Conservation (phyloP, 2,797 vertebrate genomes). For the Hafferia zeledoni region DNA sequence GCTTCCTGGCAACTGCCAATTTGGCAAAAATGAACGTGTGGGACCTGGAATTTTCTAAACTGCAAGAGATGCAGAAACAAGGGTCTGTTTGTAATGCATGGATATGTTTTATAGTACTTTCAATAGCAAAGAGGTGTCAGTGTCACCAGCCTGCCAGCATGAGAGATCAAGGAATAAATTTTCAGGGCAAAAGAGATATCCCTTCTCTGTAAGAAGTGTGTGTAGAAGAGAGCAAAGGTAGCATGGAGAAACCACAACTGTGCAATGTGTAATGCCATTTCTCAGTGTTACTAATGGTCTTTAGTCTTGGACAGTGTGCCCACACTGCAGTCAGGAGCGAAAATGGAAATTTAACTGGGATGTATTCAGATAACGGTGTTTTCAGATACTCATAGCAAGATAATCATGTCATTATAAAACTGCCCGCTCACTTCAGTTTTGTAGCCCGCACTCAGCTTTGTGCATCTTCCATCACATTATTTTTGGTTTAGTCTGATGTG, state of each 20-base stretch:
- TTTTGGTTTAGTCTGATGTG: not conserved
- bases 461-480: not conserved
- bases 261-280: not conserved
- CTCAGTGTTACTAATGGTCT: not conserved
- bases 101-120: conserved; percentile 33
- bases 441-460: not conserved
- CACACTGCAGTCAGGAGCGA: not conserved
- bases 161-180: conserved; percentile 61
- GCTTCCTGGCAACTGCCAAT: conserved; percentile 64
- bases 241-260: not conserved
- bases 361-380: not conserved
- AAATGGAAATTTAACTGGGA: not conserved
- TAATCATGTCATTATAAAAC: not conserved
- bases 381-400: not conserved
- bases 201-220: conserved; percentile 12
- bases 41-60: conserved; percentile 56
- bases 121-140: conserved; percentile 57
- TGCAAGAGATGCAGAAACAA: conserved; percentile 65
- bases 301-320: not conserved
- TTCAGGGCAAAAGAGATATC: conserved; percentile 47
- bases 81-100: conserved; percentile 44
- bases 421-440: not conserved
- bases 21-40: conserved; percentile 61
- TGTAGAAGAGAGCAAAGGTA: not conserved
- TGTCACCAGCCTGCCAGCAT: conserved; percentile 46